Evolutionary conservation across 1,140 invertebrate species (phyloP), one percentile per base, ranked within the genome.

Genomic region (Oreohelix idahoensis): DNA sequence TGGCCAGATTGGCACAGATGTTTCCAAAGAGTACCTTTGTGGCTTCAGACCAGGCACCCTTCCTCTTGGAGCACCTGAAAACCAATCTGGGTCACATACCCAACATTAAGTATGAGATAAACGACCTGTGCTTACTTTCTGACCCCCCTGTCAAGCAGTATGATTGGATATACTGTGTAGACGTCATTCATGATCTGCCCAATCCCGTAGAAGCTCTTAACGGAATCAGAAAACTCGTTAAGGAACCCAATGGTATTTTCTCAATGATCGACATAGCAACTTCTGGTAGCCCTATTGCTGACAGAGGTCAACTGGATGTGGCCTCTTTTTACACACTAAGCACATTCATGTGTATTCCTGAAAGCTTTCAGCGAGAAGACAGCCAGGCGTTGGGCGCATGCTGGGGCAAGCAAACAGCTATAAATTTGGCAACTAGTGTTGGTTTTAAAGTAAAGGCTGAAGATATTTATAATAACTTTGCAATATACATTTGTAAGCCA

Each of bases 141-240:
- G 39, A 81, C 23, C 11, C n/a, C 2, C n/a, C 51, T 8, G 32
- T 11, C 20, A 71, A 81, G 51, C 66, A 81, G n/a, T 81, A 81
- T 58, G 79, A 81, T 49, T 81, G 63, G 63, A 39, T 71, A 15
- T 81, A 42, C 42, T 70, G 63, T 32, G n/a, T 23, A 29, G 63
- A 81, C 32, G 79, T 81, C 42, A 81, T 81, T 23, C 79, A 81
- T n/a, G 63, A 71, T 71, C 63, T 81, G 17, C 79, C 79, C 35
- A 49, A 81, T 29, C 79, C 79, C 0, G 29, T 71, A 35, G 66
- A 45, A 17, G 66, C 79, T 49, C 32, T 81, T 5, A 42, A 81
- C 39, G 66, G 63, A 1, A 81, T 81, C 10, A 26, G 45, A n/a
- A 35, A 45, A 11, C 26, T 81, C 1, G 13, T 81, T 8, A 70